Evolutionary conservation across 2,797 vertebrate species (phyloP).

Genomic region (Iguana delicatissima): DNA sequence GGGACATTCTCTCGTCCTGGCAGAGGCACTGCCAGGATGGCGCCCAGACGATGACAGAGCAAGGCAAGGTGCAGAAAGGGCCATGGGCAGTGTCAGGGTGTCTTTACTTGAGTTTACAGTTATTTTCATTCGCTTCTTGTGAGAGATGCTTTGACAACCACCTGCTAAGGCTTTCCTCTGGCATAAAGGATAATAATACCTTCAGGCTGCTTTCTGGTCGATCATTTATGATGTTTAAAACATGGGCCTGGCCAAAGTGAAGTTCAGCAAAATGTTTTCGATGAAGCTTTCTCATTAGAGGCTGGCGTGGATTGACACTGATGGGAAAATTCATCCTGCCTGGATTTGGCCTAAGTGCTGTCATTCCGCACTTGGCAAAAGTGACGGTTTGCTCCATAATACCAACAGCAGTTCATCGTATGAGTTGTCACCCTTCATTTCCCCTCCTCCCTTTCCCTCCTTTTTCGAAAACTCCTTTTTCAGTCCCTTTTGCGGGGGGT

Average conservation of each 20-base stretch:
- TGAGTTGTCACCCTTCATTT: neutral
- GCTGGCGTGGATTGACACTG: slow-evolving; percentile 25
- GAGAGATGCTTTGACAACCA: slow-evolving; percentile 31
- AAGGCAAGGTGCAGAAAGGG: too few species aligned
- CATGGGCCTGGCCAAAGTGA: slow-evolving; percentile 40
- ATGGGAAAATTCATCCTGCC: slow-evolving; percentile 37
- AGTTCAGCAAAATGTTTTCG: slow-evolving; percentile 58
- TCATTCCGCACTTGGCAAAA: neutral
- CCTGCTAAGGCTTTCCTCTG: slow-evolving; percentile 41
- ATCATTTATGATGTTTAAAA: slow-evolving; percentile 56
- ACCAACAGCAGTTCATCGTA: neutral
- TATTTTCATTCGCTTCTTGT: neutral
- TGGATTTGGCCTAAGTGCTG: slow-evolving; percentile 17
- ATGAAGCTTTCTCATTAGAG: slow-evolving; percentile 52
- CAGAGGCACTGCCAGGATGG: too few species aligned
- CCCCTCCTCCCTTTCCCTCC: too few species aligned
- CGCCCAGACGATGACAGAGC: too few species aligned
- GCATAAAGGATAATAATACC: slow-evolving; percentile 48
- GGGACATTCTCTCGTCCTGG: too few species aligned
- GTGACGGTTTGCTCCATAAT: neutral
- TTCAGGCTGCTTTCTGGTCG: slow-evolving; percentile 48
- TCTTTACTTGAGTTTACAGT: fast-evolving
- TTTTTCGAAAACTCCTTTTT: slow-evolving; percentile 36
- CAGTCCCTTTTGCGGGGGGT: neutral
- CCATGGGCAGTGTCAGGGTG: neutral